Conservation (phyloP, 92 coral and sea anemone genomes). For the Montipora capitata region DNA sequence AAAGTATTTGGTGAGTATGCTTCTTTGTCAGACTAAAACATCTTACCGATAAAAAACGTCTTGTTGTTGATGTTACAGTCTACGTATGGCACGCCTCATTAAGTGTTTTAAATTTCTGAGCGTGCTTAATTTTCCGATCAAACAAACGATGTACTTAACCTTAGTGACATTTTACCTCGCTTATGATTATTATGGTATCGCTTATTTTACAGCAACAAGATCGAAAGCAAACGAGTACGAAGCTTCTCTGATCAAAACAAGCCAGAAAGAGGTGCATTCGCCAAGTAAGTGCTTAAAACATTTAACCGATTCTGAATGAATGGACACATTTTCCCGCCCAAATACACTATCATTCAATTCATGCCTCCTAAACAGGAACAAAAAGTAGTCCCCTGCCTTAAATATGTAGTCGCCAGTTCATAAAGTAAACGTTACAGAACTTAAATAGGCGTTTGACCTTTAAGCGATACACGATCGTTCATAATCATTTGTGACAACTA, state of each 20-base stretch:
- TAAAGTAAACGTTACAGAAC: no score
- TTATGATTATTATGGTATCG: no score
- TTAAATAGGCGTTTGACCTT: no score
- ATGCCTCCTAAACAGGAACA: no score
- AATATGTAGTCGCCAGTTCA: neutral
- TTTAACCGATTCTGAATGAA: neutral
- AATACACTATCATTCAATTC: neutral
- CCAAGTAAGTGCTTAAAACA: neutral
- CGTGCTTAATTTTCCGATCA: neutral
- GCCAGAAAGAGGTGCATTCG: constrained; percentile 3
- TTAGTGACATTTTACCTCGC: neutral
- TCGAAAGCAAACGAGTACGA: constrained; percentile 40
- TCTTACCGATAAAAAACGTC: neutral
- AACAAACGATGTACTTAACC: neutral
- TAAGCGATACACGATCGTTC: no score
- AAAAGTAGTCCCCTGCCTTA: neutral
- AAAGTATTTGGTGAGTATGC: constrained; percentile 51
- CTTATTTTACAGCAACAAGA: constrained; percentile 28
- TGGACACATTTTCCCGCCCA: neutral
- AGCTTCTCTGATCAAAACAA: neutral
- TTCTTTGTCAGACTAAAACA: neutral
- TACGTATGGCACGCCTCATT: neutral
- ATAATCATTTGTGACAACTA: no score
- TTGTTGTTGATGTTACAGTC: neutral
- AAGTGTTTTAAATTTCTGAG: neutral